These are phyloP conservation scores for Sebastes baramenuke DNA, from an alignment of 2,797 vertebrate species.

Conservation along the genomic window DNA sequence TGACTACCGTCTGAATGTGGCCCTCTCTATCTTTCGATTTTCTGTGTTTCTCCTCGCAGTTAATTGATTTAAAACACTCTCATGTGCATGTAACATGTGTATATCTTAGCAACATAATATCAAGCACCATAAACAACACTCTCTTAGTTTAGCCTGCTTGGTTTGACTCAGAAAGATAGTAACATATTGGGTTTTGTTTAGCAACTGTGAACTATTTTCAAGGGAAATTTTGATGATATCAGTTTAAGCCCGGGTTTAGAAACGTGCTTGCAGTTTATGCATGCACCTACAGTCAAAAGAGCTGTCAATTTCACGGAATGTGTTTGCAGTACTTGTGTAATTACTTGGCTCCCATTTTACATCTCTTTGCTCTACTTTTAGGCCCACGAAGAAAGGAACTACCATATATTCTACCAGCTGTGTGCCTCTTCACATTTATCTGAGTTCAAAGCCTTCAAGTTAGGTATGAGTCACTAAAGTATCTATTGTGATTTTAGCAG, in stretches of 20 bases:
- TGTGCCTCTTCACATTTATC: constrained; percentile 93
- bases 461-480: constrained; percentile 81
- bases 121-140: background rate
- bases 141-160: background rate
- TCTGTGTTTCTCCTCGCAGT: background rate
- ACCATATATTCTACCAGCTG: constrained; percentile 98
- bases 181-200: background rate
- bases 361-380: constrained; percentile 72
- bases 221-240: background rate
- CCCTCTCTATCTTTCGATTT: background rate
- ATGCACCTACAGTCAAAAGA: background rate
- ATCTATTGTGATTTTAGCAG: background rate
- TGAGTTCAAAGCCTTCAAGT: constrained; percentile 91
- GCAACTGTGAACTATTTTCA: background rate
- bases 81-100: constrained; percentile 5
- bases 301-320: background rate
- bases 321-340: background rate
- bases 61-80: constrained; percentile 32
- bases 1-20: background rate
- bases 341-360: background rate
- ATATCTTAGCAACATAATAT: background rate
- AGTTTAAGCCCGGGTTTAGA: background rate
- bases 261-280: background rate
- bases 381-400: constrained; percentile 95
- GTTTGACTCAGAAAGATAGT: background rate